These are phyloP conservation scores for Pomphorhynchus laevis DNA, from an alignment of 1,140 invertebrate genomes.

Conservation along the genomic window DNA sequence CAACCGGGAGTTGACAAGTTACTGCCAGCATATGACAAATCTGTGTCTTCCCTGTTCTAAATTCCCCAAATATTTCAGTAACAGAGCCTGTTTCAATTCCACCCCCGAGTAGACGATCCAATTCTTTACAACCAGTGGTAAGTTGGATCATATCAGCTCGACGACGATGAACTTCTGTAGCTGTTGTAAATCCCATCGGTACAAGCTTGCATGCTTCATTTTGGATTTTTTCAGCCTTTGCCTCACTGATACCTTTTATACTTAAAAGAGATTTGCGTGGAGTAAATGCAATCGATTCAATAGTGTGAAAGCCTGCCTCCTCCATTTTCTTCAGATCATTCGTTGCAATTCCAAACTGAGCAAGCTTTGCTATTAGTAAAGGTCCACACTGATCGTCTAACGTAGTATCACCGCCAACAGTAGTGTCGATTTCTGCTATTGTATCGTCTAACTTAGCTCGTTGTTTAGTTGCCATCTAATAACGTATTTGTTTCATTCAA, in stretches of 20 bases:
- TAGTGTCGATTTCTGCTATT: no score
- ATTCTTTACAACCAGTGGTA: slow-evolving; percentile 60
- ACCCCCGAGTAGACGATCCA: slow-evolving; percentile 47
- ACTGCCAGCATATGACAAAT: slow-evolving; percentile 82
- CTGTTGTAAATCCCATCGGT: slow-evolving; percentile 83
- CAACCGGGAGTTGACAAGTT: slow-evolving; percentile 77
- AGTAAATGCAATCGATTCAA: slow-evolving; percentile 67
- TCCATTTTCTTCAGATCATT: slow-evolving; percentile 64
- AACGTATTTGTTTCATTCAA: no score
- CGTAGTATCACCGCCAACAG: no score
- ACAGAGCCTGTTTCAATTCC: slow-evolving; percentile 94
- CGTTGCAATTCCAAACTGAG: slow-evolving; percentile 36
- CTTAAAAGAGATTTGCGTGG: slow-evolving; percentile 50
- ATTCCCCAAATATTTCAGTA: slow-evolving; percentile 97
- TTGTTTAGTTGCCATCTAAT: no score
- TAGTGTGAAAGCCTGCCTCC: slow-evolving; percentile 61
- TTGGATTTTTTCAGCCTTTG: slow-evolving; percentile 73
- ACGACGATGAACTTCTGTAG: slow-evolving; percentile 67
- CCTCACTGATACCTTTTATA: slow-evolving; percentile 83
- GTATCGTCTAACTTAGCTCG: no score
- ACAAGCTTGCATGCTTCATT: slow-evolving; percentile 57
- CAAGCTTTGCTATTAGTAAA: slow-evolving; percentile 4
- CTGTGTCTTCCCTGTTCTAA: slow-evolving; percentile 85
- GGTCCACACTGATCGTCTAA: slow-evolving; percentile 8
- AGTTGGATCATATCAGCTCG: slow-evolving; percentile 29